Conservation (phyloP, 2,888 invertebrate species). For the Sclerodermus sp. region DNA sequence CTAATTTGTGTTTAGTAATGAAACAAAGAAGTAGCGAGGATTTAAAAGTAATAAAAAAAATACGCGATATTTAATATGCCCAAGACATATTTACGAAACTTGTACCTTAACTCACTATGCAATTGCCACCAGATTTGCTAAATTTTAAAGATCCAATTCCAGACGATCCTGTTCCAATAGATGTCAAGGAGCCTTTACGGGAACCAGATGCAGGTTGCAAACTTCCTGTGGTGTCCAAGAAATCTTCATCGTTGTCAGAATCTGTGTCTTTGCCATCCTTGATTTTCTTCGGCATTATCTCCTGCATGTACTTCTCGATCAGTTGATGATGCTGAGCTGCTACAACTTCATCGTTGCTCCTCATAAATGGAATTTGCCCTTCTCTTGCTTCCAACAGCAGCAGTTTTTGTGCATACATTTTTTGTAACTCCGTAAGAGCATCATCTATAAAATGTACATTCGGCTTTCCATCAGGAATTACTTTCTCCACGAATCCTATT, state of each 20-base stretch:
- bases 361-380: constrained; percentile 27
- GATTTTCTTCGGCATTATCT: constrained; percentile 20
- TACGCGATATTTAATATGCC: no score
- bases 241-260: constrained; percentile 52
- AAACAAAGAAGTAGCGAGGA: no score
- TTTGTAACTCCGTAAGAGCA: constrained; percentile 24
- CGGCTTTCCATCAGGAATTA: constrained; percentile 18
- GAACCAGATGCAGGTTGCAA: constrained; percentile 32
- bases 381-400: constrained; percentile 9
- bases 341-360: constrained; percentile 34
- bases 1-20: no score
- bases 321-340: constrained; percentile 37
- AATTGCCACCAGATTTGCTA: constrained; percentile 16
- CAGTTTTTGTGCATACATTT: constrained; percentile 24
- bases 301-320: constrained; percentile 45
- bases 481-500: constrained; percentile 13
- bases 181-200: constrained; percentile 42
- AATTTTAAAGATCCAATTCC: constrained; percentile 19
- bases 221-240: constrained; percentile 49
- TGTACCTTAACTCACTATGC: constrained; percentile 21
- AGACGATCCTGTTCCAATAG: constrained; percentile 32
- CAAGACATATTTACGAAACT: no score
- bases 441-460: constrained; percentile 32
- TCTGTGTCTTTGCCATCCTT: constrained; percentile 35
- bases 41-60: no score